These are phyloP conservation scores for Branchipolynoe longqiensis DNA, from an alignment of 2,888 invertebrate genomes.

Conservation along the genomic window DNA sequence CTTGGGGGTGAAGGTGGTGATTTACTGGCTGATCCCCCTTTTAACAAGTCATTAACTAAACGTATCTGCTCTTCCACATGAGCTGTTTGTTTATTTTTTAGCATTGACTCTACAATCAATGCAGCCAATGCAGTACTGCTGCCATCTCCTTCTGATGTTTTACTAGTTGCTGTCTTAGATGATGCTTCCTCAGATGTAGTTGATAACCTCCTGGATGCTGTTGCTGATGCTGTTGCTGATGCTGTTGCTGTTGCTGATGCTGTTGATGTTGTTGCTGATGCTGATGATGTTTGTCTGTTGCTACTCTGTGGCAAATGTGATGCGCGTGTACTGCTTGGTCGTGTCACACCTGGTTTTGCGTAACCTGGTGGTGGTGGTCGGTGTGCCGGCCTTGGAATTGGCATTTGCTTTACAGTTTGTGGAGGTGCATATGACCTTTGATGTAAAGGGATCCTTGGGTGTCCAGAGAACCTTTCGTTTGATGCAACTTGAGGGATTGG, in stretches of 20 bases:
- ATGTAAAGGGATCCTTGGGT: too few species aligned
- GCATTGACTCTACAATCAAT: slow-evolving; percentile 22
- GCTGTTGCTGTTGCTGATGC: too few species aligned
- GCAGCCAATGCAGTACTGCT: not conserved
- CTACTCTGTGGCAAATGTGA: too few species aligned
- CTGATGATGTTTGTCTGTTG: not conserved
- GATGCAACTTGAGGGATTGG: too few species aligned
- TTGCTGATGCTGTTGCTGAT: not conserved
- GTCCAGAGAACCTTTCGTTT: too few species aligned
- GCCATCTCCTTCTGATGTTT: not conserved
- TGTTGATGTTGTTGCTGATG: not conserved
- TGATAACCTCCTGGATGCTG: not conserved
- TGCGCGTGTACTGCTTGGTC: too few species aligned
- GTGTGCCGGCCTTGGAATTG: not conserved
- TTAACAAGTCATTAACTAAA: not conserved
- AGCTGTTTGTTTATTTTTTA: not conserved
- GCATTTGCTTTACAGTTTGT: not conserved
- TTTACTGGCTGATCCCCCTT: not conserved
- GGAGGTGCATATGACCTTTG: too few species aligned
- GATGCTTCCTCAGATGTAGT: not conserved
- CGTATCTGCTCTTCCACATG: slow-evolving; percentile 24
- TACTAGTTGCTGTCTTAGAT: not conserved
- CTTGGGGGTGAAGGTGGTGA: not conserved
- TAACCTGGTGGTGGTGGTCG: not conserved
- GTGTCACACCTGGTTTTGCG: not conserved